Percentiles rank a stretch among this genome's conserved stretches.
phyloP scores from a whole-genome alignment of 2,113 vertebrate species.

The Perccottus glenii region DNA sequence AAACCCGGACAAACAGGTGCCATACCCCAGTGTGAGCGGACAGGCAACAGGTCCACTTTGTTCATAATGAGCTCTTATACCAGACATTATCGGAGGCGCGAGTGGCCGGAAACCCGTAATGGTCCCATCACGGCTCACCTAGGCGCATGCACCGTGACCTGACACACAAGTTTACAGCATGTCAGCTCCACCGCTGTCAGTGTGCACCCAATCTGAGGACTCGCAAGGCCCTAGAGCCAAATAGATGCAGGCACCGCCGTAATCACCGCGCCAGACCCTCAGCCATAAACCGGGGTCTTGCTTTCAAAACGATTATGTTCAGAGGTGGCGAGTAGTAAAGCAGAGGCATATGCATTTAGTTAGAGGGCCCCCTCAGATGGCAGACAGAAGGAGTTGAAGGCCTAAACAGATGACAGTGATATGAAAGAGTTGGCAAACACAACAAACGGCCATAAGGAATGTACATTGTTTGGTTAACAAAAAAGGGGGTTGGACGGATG shows the following conservation, averaged over 20 bases:
- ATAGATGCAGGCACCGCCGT: slow-evolving; percentile 53
- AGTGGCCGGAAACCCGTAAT: slow-evolving; percentile 72
- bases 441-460: slow-evolving; percentile 59
- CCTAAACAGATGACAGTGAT: slow-evolving; percentile 40
- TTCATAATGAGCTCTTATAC: slow-evolving; percentile 54
- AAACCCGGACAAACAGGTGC: slow-evolving; percentile 62
- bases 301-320: slow-evolving; percentile 58
- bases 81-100: slow-evolving; percentile 67
- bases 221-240: slow-evolving; percentile 32
- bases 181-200: slow-evolving; percentile 46
- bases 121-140: slow-evolving; percentile 63
- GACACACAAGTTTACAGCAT: slow-evolving; percentile 35
- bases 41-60: slow-evolving; percentile 29
- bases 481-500: slow-evolving; percentile 21
- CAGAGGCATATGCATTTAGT: slow-evolving; percentile 56
- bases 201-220: slow-evolving; percentile 35
- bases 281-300: slow-evolving; percentile 48
- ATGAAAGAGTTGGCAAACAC: slow-evolving; percentile 63
- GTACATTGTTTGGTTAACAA: slow-evolving; percentile 45
- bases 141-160: slow-evolving; percentile 42
- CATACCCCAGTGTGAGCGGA: slow-evolving; percentile 43
- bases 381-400: slow-evolving; percentile 27
- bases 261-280: slow-evolving; percentile 61
- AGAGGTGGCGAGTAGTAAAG: slow-evolving; percentile 71
- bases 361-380: slow-evolving; percentile 55